Base-by-base conservation (phyloP, 2,113 vertebrate species). In the Microcebus lehilahytsara region DNA sequence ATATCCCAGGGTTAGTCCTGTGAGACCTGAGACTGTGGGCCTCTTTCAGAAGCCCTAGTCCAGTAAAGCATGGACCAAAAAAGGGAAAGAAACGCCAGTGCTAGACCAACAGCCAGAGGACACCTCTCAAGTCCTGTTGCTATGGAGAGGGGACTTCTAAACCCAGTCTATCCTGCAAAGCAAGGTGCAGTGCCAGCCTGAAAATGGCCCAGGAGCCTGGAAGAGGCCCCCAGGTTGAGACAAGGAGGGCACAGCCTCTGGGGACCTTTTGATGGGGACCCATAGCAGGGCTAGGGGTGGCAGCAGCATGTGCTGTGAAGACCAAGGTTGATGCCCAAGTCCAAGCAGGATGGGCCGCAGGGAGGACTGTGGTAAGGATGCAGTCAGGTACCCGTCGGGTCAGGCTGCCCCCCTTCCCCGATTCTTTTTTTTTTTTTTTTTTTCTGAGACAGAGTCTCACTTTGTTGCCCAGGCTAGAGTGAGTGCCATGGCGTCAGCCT, bases 261-360 rank as follows among this genome's bases (percentile, higher is more conserved):
- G 19, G 40, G 22, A 2, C n/a, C 56, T 46, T 20, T 27, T 17
- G 25, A 27, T 27, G n/a, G 14, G 20, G 25, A 12, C 49, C 51
- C 2, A 37, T 0, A 6, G 34, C 3, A 9, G n/a, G 16, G 13
- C 53, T 25, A 1, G 12, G 17, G 40, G 34, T 3, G 8, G n/a
- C 32, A 2, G 56, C 13, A 7, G n/a, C 9, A 5, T 86, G 78
- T 53, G 51, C 74, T 37, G 0, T 17, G 1, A 60, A 77, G 75
- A 53, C 75, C 32, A 22, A 46, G 56, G 11, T 4, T 51, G 17
- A 30, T 14, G 32, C 32, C 72, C 20, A 40, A 11, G 8, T 46
- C 53, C 34, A 13, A 12, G 37, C 88, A 49, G n/a, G 23, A 25
- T 1, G 30, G 69, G 20, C 60, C 5, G 27, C 20, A 49, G 37